phyloP scores from a whole-genome alignment of 2,888 invertebrate species.

The Physocephala rufipes region DNA sequence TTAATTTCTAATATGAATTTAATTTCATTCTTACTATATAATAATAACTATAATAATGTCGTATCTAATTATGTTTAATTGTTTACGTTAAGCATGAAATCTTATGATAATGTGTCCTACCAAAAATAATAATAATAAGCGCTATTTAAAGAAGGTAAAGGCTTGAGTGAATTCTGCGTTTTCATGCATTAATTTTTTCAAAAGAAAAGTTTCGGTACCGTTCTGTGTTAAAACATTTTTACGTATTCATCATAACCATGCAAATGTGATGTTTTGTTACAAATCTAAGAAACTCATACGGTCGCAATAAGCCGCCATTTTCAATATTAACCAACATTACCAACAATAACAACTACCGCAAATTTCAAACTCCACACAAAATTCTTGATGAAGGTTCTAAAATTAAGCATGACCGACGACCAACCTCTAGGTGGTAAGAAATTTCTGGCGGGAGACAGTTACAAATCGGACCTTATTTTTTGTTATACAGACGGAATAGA shows the following conservation, averaged over 20 bases:
- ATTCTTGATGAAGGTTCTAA: neutral
- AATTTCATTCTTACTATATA: neutral
- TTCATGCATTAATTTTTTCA: neutral
- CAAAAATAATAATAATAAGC: too few relatives aligned
- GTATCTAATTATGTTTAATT: constrained; percentile 3
- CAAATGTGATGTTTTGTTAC: constrained; percentile 9
- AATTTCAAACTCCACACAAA: neutral
- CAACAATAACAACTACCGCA: too few relatives aligned
- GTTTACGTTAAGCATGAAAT: constrained; percentile 6
- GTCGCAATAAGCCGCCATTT: neutral
- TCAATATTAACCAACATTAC: too few relatives aligned
- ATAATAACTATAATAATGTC: neutral
- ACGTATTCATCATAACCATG: constrained; percentile 24
- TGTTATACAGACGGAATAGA: neutral
- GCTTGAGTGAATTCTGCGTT: too few relatives aligned
- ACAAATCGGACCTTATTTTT: neutral
- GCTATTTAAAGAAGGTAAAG: too few relatives aligned
- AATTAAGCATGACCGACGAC: constrained; percentile 22
- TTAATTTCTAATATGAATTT: constrained; percentile 4
- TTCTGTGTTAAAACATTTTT: constrained; percentile 4
- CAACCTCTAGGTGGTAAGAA: constrained; percentile 18
- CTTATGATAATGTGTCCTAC: neutral
- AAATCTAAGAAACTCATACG: neutral
- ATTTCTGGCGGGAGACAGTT: too few relatives aligned
- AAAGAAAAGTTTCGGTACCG: neutral